phyloP scores from a whole-genome alignment of 2,888 invertebrate genomes.

The Drosophila algonquin region DNA sequence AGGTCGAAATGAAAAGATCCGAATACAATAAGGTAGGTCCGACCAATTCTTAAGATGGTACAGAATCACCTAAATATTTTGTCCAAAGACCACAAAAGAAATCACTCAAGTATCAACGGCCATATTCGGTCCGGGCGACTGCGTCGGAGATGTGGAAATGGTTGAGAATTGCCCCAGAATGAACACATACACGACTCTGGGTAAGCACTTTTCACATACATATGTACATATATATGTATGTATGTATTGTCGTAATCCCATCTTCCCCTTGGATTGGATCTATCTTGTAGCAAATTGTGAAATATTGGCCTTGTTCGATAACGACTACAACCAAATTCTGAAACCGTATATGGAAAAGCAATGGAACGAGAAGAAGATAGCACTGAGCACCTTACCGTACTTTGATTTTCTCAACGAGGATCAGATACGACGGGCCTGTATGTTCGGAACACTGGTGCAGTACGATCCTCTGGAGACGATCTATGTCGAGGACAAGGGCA shows the following conservation, averaged over 20 bases:
- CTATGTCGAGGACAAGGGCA: slow-evolving; percentile 77
- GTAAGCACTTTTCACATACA: slow-evolving; percentile 26
- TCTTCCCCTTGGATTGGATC: neutral
- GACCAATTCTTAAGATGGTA: neutral
- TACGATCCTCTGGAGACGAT: slow-evolving; percentile 81
- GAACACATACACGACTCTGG: slow-evolving; percentile 60
- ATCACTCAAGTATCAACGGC: slow-evolving; percentile 54
- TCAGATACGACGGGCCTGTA: slow-evolving; percentile 78
- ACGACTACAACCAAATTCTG: slow-evolving; percentile 85
- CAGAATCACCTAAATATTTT: neutral
- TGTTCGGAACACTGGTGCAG: slow-evolving; percentile 73
- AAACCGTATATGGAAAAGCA: slow-evolving; percentile 73
- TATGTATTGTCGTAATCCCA: neutral
- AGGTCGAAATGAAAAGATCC: slow-evolving; percentile 81
- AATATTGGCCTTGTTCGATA: slow-evolving; percentile 86
- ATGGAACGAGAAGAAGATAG: slow-evolving; percentile 78
- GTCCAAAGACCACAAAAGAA: slow-evolving; percentile 35
- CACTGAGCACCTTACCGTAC: slow-evolving; percentile 76
- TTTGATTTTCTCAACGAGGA: slow-evolving; percentile 72
- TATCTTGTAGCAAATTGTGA: slow-evolving; percentile 85
- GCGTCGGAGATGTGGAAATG: slow-evolving; percentile 77
- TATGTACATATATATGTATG: neutral
- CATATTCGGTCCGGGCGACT: slow-evolving; percentile 79
- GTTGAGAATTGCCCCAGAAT: slow-evolving; percentile 57
- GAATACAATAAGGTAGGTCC: slow-evolving; percentile 73